Percentiles rank a stretch among this genome's conserved stretches.
Conservation (phyloP, 2,113 vertebrate genomes). For the Halcyon malimbica region DNA sequence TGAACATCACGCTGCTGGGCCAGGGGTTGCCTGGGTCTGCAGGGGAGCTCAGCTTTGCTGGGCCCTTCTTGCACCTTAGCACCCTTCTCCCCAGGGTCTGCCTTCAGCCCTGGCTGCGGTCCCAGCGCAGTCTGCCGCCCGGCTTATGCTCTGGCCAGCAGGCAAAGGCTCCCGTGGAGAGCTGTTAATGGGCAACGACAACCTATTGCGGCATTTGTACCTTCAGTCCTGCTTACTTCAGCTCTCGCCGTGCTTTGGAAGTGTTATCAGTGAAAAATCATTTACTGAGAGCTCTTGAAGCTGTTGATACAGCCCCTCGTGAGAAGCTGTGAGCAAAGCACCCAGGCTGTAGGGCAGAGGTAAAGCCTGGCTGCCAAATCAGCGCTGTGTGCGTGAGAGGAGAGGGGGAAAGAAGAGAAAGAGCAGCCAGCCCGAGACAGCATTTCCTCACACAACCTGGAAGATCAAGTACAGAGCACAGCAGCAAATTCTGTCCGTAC, state of each 20-base stretch:
- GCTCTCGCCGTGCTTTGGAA: background rate
- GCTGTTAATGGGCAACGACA: background rate
- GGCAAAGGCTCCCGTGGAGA: background rate
- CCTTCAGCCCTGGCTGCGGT: fast-evolving
- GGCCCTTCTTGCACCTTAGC: background rate
- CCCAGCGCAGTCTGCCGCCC: background rate
- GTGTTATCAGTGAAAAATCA: background rate
- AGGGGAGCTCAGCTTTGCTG: background rate
- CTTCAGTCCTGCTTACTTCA: background rate
- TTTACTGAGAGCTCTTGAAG: background rate
- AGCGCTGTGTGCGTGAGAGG: background rate
- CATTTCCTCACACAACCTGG: background rate
- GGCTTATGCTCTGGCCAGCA: background rate
- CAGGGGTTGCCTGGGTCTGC: fast-evolving
- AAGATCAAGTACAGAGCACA: background rate
- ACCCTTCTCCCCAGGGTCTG: background rate
- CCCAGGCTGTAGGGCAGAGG: background rate
- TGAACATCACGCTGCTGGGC: background rate
- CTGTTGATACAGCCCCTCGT: background rate
- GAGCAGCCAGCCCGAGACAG: background rate
- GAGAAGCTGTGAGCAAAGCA: background rate
- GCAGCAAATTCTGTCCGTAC: background rate
- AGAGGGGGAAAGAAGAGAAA: no score
- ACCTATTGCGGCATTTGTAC: background rate
- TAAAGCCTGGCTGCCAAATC: background rate